phyloP scores from a whole-genome alignment of 2,113 vertebrate genomes.

The Danionella cerebrum region DNA sequence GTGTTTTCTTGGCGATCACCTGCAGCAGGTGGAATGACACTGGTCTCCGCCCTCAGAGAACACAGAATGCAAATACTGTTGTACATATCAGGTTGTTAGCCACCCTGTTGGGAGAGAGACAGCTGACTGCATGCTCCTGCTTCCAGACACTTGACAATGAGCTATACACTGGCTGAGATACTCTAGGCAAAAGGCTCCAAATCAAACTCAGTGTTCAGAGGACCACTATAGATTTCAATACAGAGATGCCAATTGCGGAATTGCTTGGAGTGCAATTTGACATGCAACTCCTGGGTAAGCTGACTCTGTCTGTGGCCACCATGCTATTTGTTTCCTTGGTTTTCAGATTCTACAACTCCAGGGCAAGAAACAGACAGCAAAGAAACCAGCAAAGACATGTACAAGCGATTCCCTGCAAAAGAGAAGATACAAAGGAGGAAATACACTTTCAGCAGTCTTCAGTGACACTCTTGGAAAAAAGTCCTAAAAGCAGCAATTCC shows the following conservation, averaged over 20 bases:
- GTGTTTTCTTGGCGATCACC: conserved; percentile 30
- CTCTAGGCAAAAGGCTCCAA: conserved; percentile 46
- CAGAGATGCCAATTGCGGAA: conserved; percentile 60
- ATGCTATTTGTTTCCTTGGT: conserved; percentile 73
- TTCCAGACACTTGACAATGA: conserved; percentile 42
- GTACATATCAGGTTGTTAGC: conserved; percentile 57
- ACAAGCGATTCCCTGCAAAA: conserved; percentile 32
- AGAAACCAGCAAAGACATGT: not conserved
- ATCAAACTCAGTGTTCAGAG: conserved; percentile 40
- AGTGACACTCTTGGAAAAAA: conserved; percentile 15
- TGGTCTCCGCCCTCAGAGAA: conserved; percentile 51
- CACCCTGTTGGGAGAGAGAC: conserved; percentile 41
- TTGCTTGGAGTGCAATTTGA: conserved; percentile 64
- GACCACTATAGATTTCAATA: conserved; percentile 13
- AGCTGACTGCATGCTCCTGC: conserved; percentile 52
- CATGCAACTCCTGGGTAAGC: conserved; percentile 77
- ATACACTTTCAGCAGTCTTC: conserved; percentile 10
- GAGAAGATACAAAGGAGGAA: not conserved
- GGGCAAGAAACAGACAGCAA: conserved; percentile 24
- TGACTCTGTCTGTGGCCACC: conserved; percentile 69
- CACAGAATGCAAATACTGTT: conserved; percentile 62
- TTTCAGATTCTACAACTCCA: conserved; percentile 73
- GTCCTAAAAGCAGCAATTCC: not conserved
- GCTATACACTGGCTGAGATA: conserved; percentile 43
- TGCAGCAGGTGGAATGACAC: conserved; percentile 48